Evolutionary conservation across 2,797 vertebrate genomes (phyloP), one percentile per base, ranked within the genome.

Genomic region (Phyllotis vaccarum): DNA sequence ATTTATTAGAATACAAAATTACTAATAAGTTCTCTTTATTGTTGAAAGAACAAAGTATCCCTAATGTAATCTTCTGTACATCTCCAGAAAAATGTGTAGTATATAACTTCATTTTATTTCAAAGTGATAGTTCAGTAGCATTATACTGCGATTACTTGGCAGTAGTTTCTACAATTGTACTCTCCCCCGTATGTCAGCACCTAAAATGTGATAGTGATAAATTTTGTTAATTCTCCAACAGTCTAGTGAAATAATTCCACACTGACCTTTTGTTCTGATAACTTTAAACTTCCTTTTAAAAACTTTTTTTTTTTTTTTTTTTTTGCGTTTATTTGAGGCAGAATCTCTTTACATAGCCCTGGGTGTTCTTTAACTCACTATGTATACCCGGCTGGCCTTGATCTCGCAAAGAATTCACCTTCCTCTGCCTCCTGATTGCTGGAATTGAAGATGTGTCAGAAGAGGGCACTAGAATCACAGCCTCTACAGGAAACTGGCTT

Each of bases 191-290:
- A 21, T 93, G 13, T 90, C 43, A 92, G 49, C 31, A 75, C 19
- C 34, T 86, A 88, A 95, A 89, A 82, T 97, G 37, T 58, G 34
- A 74, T 82, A 86, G 62, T 94, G 52, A 29, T 74, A 64, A 82
- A 75, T 64, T 78, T 90, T 80, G 49, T 5, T 95, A 93, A 82
- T 79, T 5, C 68, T 62, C 79, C 62, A 89, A 21, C 86, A 90
- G 46, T 86, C 14, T 56, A 92, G 49, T 94, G 81, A 43, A 81
- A 49, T 88, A 82, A 72, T 62, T 74, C 24, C 8, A 11, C 94
- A 92, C 46, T 92, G 90, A 93, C 49, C n/a, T 95, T 90, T 85
- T 94, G 60, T 90, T 94, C 93, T 90, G 43, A 95, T 52, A 76
- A 24, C 86, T 54, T 95, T 3, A 87, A 92, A 64, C 72, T 94